Conservation (phyloP, 2,113 vertebrate genomes). For the Myxocyprinus asiaticus region DNA sequence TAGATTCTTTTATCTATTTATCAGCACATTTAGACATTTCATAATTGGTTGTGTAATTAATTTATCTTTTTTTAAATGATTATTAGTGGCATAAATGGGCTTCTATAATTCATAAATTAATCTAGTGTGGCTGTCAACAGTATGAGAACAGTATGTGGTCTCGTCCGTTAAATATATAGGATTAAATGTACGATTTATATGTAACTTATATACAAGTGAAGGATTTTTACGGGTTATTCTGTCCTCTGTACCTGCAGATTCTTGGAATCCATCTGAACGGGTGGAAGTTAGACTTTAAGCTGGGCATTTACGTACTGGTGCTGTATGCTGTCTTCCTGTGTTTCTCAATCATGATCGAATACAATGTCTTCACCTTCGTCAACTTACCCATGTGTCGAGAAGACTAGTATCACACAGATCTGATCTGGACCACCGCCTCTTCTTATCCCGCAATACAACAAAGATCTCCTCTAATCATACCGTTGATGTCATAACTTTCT, state of each 20-base stretch:
- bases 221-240: too few species aligned
- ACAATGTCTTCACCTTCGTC: conserved; percentile 98
- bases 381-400: conserved; percentile 97
- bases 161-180: too few species aligned
- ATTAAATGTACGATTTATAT: too few species aligned
- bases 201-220: too few species aligned
- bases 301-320: conserved; percentile 86
- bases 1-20: too few species aligned
- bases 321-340: conserved; percentile 93
- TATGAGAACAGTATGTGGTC: too few species aligned
- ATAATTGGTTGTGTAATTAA: too few species aligned
- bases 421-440: not conserved
- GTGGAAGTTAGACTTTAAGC: conserved; percentile 90
- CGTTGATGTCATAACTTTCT: not conserved
- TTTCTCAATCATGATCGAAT: conserved; percentile 97
- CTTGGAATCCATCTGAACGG: conserved; percentile 91
- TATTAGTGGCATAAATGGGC: too few species aligned
- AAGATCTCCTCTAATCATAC: conserved; percentile 39
- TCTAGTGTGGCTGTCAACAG: too few species aligned
- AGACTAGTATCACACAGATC: conserved; percentile 68
- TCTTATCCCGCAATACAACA: conserved; percentile 59
- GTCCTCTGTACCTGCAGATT: conserved; percentile 73
- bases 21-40: too few species aligned
- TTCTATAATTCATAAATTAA: too few species aligned
- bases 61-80: too few species aligned